Conservation (phyloP, 2,888 invertebrate genomes). For the Clepsis dumicolana region DNA sequence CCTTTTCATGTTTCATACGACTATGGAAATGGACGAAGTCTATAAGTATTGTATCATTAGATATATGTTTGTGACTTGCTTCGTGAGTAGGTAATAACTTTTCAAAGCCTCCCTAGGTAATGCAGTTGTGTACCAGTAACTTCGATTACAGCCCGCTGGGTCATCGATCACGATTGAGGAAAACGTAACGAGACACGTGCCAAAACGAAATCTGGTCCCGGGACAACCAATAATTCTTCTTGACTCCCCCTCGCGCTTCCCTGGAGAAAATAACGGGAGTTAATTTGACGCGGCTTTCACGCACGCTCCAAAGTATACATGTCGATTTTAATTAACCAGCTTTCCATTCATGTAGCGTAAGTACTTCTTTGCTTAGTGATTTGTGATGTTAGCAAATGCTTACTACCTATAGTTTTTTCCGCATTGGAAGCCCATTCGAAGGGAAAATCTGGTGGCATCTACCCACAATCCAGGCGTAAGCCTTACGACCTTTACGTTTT, state of each 20-base stretch:
- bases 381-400: constrained; percentile 12
- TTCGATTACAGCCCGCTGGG: constrained; percentile 30
- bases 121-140: constrained; percentile 22
- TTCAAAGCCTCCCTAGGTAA: not conserved
- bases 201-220: constrained; percentile 44
- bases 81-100: too few species aligned
- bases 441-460: constrained; percentile 21
- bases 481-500: constrained; percentile 28
- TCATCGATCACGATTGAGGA: constrained; percentile 45
- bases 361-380: not conserved
- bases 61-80: too few species aligned
- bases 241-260: constrained; percentile 20
- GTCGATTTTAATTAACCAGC: constrained; percentile 29
- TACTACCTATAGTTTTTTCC: not conserved
- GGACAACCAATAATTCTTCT: constrained; percentile 42
- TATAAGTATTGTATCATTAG: too few species aligned
- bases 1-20: too few species aligned
- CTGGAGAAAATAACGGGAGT: constrained; percentile 30
- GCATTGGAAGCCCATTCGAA: constrained; percentile 18
- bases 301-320: constrained; percentile 21
- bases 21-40: too few species aligned
- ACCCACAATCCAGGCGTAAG: constrained; percentile 29
- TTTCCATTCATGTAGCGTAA: constrained; percentile 8
- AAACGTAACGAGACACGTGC: constrained; percentile 53
- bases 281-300: constrained; percentile 32